phyloP scores from a whole-genome alignment of 2,888 invertebrate species.

The Deroplatys truncata region DNA sequence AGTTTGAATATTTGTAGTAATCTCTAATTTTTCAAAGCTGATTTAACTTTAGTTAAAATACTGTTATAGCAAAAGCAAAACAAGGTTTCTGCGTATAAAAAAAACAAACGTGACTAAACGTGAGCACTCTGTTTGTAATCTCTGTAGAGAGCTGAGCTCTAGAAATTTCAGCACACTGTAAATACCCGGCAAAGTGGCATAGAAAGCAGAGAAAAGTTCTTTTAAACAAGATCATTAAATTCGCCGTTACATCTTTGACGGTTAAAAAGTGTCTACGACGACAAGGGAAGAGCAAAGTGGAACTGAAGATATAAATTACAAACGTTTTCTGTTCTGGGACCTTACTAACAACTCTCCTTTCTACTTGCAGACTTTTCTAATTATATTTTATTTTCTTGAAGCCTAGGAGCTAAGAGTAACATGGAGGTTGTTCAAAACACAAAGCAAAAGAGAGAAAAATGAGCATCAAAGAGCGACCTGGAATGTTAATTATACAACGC shows the following conservation, averaged over 20 bases:
- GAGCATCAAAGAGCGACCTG: neutral
- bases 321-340: neutral
- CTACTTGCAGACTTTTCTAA: neutral
- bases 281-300: neutral
- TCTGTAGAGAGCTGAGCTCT: neutral
- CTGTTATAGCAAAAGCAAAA: too few relatives aligned
- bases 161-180: neutral
- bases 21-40: too few relatives aligned
- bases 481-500: slow-evolving; percentile 8
- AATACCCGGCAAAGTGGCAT: neutral
- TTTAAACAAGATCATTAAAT: neutral
- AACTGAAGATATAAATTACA: neutral
- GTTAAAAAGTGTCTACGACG: neutral
- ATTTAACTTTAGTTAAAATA: too few relatives aligned
- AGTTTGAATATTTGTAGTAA: too few relatives aligned
- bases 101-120: too few relatives aligned
- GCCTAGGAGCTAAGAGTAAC: neutral
- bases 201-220: neutral
- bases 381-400: too few relatives aligned
- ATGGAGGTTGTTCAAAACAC: neutral
- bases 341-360: neutral
- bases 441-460: neutral
- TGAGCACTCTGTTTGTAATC: too few relatives aligned
- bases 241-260: neutral
- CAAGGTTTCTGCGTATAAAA: too few relatives aligned